Conservation (phyloP, 2,797 vertebrate species). For the Spinus pinus region DNA sequence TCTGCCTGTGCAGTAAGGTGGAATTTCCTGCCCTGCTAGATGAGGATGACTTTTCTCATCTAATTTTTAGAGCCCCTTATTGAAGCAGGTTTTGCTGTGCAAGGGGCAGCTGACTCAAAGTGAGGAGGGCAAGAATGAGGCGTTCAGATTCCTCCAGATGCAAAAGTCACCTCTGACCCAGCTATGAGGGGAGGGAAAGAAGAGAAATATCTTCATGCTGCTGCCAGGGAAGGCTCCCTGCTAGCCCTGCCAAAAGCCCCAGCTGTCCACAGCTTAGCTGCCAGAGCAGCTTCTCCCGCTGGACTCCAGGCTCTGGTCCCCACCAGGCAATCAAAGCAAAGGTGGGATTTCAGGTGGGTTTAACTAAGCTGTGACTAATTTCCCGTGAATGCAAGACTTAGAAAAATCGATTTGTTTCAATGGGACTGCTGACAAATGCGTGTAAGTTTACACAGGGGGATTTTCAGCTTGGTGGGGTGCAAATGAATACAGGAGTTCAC, state of each 20-base stretch:
- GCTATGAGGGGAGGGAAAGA: not conserved
- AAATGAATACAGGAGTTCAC: not conserved
- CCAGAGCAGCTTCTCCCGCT: not conserved
- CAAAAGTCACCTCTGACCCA: slow-evolving; percentile 18
- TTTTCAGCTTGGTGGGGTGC: not conserved
- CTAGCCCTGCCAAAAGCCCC: not conserved
- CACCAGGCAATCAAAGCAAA: not conserved
- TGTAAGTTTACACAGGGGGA: not conserved
- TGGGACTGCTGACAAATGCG: not conserved
- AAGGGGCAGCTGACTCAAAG: not conserved
- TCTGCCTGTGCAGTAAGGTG: not conserved
- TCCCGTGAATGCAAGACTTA: not conserved
- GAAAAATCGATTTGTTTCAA: not conserved
- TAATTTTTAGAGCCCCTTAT: not conserved
- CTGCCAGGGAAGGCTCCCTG: not conserved
- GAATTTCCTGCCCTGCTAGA: not conserved
- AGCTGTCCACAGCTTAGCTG: slow-evolving; percentile 21
- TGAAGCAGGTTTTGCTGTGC: not conserved
- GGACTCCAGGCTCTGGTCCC: not conserved
- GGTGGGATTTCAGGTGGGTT: not conserved
- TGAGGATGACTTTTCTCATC: not conserved
- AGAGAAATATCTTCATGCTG: not conserved
- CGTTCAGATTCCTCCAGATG: not conserved
- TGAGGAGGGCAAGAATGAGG: not conserved
- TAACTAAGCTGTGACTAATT: not conserved